A percentile compares a stretch with the other conserved stretches of the same genome.
Conservation (phyloP, 1,140 invertebrate genomes). For the Varroa destructor region DNA sequence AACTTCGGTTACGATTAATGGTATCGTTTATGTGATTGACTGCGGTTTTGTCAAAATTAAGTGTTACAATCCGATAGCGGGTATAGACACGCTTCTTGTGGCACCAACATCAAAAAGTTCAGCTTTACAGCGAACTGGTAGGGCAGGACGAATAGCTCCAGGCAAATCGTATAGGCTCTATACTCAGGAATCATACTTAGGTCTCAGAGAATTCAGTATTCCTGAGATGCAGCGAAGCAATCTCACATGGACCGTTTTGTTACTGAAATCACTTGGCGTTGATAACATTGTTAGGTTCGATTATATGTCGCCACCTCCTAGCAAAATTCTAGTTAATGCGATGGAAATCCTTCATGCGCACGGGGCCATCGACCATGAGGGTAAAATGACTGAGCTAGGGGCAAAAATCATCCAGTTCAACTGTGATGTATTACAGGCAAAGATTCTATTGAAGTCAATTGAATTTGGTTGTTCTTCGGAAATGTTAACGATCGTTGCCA, state of each 20-base stretch:
- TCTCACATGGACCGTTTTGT: slow-evolving; percentile 67
- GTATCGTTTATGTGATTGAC: slow-evolving; percentile 80
- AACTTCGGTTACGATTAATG: slow-evolving; percentile 79
- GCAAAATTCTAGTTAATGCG: slow-evolving; percentile 66
- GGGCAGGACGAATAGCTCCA: slow-evolving; percentile 66
- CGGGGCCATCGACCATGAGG: slow-evolving; percentile 61
- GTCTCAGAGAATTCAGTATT: slow-evolving; percentile 54
- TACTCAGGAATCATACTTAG: slow-evolving; percentile 57
- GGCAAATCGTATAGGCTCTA: slow-evolving; percentile 63
- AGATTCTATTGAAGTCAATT: slow-evolving; percentile 33
- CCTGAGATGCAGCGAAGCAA: slow-evolving; percentile 88
- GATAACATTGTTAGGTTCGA: slow-evolving; percentile 56
- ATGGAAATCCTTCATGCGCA: slow-evolving; percentile 80
- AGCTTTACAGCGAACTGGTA: slow-evolving; percentile 75
- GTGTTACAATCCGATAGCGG: slow-evolving; percentile 68
- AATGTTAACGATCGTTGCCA: slow-evolving; percentile 68
- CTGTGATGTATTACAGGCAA: slow-evolving; percentile 11
- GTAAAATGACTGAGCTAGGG: slow-evolving; percentile 65
- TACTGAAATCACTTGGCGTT: slow-evolving; percentile 88
- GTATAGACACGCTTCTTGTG: slow-evolving; percentile 68
- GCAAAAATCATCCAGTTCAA: slow-evolving; percentile 48
- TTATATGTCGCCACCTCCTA: slow-evolving; percentile 57
- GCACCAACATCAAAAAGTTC: slow-evolving; percentile 75
- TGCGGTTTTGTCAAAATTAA: slow-evolving; percentile 92
- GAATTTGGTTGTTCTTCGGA: slow-evolving; percentile 77